Evolutionary conservation across 2,888 invertebrate species (phyloP), one percentile per base, ranked within the genome.

Genomic region (Drosophila antonietae): DNA sequence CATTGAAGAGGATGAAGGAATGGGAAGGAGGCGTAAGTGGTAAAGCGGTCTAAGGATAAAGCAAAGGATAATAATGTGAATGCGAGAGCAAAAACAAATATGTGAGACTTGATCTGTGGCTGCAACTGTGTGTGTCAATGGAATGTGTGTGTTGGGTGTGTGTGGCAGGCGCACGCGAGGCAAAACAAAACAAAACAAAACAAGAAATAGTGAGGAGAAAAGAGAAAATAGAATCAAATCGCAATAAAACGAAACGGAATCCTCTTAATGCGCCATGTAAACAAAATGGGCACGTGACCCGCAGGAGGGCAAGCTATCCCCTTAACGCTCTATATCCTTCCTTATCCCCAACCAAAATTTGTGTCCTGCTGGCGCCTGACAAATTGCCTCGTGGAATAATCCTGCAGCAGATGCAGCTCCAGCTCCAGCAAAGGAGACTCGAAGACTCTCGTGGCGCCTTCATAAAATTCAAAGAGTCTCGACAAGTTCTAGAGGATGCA

Each of bases 271-370:
- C 87, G 81, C 70, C 83, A 85, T 88, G 89, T 90, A 91, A 91
- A 91, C 91, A 91, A 90, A 87, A 81, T 78, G 79, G 66, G 83
- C 91, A 91, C 91, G 91, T 91, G 91, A 89, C 90, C 77, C 74
- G 75, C 68, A 83, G 67, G 64, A 72, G 67, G 57, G 66, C 37
- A 35, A 60, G 20, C 37, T 12, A 12, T 18, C 28, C 47, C 28
- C 20, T 20, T 12, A 8, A 12, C 33, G 18, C 57, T 4, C 37
- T 8, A 6, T 5, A 8, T 53, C 10, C 23, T 2, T 14, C 31
- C 31, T 43, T 56, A 23, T 41, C 43, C n/a, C 39, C 7, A 3
- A 15, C 49, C 63, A 9, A 65, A 58, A 60, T 53, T 52, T 71
- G 57, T 79, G 67, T 65, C 58, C 73, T 63, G 53, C 67, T 69